Conservation (phyloP, 2,797 vertebrate species). For the Takifugu rubripes region DNA sequence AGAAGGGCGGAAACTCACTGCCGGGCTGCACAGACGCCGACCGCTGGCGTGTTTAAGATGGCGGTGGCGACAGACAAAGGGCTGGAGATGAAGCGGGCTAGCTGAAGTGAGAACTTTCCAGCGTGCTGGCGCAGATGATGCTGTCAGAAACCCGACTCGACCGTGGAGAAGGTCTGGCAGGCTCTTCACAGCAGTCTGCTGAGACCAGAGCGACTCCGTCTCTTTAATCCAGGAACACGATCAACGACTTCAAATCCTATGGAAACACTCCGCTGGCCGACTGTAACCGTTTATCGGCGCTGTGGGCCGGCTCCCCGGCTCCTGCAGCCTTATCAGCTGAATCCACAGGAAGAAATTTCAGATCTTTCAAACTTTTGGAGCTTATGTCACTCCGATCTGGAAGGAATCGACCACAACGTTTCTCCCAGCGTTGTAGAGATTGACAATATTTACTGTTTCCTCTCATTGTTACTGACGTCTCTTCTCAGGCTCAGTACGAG, state of each 20-base stretch:
- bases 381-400: not conserved
- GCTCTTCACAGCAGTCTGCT: conserved; percentile 49
- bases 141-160: conserved; percentile 56
- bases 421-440: not conserved
- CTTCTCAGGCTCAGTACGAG: conserved; percentile 91
- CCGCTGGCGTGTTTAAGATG: conserved; percentile 23
- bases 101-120: conserved; percentile 53
- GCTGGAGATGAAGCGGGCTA: conserved; percentile 34
- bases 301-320: conserved; percentile 15
- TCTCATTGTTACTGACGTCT: conserved; percentile 4
- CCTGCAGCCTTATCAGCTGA: conserved; percentile 5
- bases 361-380: not conserved
- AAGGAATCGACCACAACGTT: not conserved
- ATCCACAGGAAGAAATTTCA: conserved; percentile 11
- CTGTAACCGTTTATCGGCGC: conserved; percentile 21
- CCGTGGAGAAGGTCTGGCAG: conserved; percentile 51
- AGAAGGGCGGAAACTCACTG: conserved; percentile 2
- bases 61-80: conserved; percentile 26
- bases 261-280: conserved; percentile 5
- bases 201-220: conserved; percentile 27
- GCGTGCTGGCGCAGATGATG: conserved; percentile 48
- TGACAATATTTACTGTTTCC: not conserved
- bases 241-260: no score
- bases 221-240: conserved; percentile 1
- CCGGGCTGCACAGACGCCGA: not conserved